These are phyloP conservation scores for Valencia hispanica DNA, from an alignment of 2,797 vertebrate genomes.

Conservation along the genomic window DNA sequence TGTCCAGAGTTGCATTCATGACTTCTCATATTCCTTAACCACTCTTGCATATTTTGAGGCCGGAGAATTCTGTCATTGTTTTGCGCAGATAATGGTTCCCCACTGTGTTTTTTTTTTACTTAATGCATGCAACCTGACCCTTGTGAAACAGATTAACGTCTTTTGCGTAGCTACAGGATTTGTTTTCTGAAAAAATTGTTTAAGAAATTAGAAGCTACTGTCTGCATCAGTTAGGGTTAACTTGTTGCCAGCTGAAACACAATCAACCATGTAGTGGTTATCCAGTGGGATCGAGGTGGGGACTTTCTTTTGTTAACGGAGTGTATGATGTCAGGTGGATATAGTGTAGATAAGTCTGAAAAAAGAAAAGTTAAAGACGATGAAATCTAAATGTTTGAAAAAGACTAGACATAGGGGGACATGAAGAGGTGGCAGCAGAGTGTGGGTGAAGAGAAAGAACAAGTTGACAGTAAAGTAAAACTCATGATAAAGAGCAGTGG, in stretches of 20 bases:
- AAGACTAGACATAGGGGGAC: conserved; percentile 2
- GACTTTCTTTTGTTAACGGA: neutral
- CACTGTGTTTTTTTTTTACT: neutral
- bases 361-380: conserved; percentile 10
- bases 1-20: neutral
- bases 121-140: neutral
- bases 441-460: neutral
- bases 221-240: neutral
- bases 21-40: neutral
- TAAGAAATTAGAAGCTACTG: neutral
- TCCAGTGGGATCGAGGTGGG: neutral
- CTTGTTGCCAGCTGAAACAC: neutral
- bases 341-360: neutral
- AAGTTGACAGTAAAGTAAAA: conserved; percentile 23
- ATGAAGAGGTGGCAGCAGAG: neutral
- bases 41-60: neutral
- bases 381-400: conserved; percentile 42
- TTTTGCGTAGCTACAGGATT: neutral
- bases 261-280: neutral
- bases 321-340: conserved; percentile 9
- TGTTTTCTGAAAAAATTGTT: neutral
- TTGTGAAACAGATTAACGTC: neutral
- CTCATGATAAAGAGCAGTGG: conserved; percentile 12
- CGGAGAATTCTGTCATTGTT: neutral
- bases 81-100: neutral